Evolutionary conservation across 2,797 vertebrate species (phyloP), one percentile per base, ranked within the genome.

Genomic region (Garrulus glandarius): DNA sequence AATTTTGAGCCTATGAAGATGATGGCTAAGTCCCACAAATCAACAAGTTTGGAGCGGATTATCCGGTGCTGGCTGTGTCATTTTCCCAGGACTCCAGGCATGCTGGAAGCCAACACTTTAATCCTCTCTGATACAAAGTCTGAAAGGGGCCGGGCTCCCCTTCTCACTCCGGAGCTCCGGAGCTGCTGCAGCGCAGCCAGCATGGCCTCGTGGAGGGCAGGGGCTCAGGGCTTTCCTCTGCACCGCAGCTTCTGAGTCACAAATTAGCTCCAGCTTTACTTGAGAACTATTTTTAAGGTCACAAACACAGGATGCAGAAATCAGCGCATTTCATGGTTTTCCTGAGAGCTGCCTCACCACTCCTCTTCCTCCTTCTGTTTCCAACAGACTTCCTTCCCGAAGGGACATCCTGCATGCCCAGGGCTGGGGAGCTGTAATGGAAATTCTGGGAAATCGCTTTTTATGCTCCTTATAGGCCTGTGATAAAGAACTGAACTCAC

Each of bases 351-450:
- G 93, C 87, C 93, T 97, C 94, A 96, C 96, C 92, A 89, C 93
- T 96, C 94, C 94, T 94, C 94, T 97, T 97, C 94, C 96, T 97
- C 92, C 96, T 91, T 96, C 95, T 96, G 95, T 95, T 96, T 95
- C 95, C 93, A 96, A 29, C 85, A 93, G 95, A 95, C 95, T 96
- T 97, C 95, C 96, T 97, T 97, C 93, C 94, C 84, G 92, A 87
- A 37, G 79, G 80, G 91, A 95, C 92, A 95, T 97, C 95, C 96
- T 94, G 85, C 78, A 0, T 9, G 53, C 81, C 81, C 36, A 36
- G 88, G 60, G 89, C 77, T 87, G 79, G 71, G 43, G 60, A 63
- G 36, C 63, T 76, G 59, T 60, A 61, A 79, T 96, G 95, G 94
- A 95, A 96, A 87, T 39, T 85, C 53, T 91, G 80, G 85, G 50